phyloP scores from a whole-genome alignment of 2,888 invertebrate genomes.

The Exocentrus adspersus region DNA sequence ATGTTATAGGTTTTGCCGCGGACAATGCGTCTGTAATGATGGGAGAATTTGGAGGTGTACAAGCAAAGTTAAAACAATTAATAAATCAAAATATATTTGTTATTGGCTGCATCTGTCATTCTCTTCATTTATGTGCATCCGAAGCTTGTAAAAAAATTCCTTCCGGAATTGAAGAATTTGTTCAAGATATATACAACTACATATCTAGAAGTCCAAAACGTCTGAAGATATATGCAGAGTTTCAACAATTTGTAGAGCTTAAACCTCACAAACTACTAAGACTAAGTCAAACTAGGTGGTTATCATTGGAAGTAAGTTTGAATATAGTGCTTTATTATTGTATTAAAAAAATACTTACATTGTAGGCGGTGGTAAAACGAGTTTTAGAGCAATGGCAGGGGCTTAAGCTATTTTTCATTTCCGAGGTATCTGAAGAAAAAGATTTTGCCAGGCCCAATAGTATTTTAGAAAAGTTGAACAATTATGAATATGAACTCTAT shows the following conservation, averaged over 20 bases:
- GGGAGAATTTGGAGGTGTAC: slow-evolving; percentile 43
- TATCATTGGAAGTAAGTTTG: neutral
- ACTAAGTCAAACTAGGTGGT: neutral
- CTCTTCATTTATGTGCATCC: slow-evolving; percentile 47
- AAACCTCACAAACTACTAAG: neutral
- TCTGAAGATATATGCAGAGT: neutral
- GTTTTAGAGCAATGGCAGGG: slow-evolving; percentile 10
- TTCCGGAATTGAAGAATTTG: slow-evolving; percentile 42
- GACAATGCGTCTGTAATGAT: slow-evolving; percentile 51
- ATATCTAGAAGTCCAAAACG: neutral
- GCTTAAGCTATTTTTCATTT: slow-evolving; percentile 18
- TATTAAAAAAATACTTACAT: neutral
- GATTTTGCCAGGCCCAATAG: slow-evolving; percentile 2
- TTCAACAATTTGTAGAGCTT: neutral
- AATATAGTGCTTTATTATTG: neutral
- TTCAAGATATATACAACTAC: slow-evolving; percentile 1
- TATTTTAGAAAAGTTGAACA: slow-evolving; percentile 14
- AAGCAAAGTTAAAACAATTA: slow-evolving; percentile 38
- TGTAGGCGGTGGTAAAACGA: slow-evolving; percentile 8
- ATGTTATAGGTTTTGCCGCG: slow-evolving; percentile 48
- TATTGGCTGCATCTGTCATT: slow-evolving; percentile 50
- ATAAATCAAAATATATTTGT: slow-evolving; percentile 44
- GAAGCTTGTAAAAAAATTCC: slow-evolving; percentile 48
- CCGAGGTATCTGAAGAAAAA: slow-evolving; percentile 1
- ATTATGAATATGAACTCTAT: slow-evolving; percentile 5